These are phyloP conservation scores for Sceloporus tristichus DNA, from an alignment of 2,113 vertebrate species.

Conservation along the genomic window DNA sequence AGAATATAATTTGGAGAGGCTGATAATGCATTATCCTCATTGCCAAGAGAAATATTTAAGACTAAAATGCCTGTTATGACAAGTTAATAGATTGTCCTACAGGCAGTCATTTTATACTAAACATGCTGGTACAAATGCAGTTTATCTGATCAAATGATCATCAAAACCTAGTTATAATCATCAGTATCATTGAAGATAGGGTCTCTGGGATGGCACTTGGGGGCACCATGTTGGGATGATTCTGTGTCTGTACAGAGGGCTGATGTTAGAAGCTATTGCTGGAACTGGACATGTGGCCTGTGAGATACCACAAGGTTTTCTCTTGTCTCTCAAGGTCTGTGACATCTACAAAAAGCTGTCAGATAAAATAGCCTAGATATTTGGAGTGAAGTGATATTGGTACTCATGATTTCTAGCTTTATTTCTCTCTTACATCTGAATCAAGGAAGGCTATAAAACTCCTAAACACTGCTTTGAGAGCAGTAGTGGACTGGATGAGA, in stretches of 20 bases:
- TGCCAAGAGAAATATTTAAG: constrained; percentile 37
- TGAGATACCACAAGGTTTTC: neutral
- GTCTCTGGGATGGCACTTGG: neutral
- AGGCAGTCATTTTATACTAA: neutral
- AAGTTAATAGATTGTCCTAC: constrained; percentile 15
- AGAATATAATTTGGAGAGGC: constrained; percentile 36
- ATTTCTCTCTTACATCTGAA: no score
- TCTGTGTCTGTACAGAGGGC: neutral
- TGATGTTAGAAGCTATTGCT: neutral
- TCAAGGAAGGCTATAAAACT: neutral
- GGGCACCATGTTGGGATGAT: neutral
- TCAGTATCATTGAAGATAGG: neutral
- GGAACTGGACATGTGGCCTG: no score
- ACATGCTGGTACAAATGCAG: neutral
- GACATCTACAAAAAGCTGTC: neutral
- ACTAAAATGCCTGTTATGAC: neutral
- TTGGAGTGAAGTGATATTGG: neutral
- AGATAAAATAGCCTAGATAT: neutral
- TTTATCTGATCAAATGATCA: neutral
- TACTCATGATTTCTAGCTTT: neutral
- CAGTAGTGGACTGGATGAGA: neutral
- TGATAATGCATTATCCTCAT: constrained; percentile 43
- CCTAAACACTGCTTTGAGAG: neutral
- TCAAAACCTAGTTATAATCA: neutral
- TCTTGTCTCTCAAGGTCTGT: neutral